Base-by-base conservation (phyloP, 2,888 invertebrate genomes). In the Netelia inedita region DNA sequence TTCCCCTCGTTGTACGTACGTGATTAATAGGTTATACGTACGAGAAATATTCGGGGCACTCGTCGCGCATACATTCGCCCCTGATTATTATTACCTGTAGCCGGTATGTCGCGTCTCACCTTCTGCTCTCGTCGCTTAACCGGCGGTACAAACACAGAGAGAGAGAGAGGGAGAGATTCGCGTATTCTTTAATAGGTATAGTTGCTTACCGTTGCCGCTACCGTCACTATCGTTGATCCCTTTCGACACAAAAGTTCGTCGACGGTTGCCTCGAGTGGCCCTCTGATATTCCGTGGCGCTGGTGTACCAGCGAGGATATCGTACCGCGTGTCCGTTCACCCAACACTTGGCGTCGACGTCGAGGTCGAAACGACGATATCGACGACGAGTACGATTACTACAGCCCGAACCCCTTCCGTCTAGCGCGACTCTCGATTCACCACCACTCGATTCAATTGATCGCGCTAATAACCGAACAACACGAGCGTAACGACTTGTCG, bases 241-340 rank as follows among this genome's bases (percentile, higher is more conserved):
- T 69, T 69, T 65, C 61, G 59, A 16, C 55, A 57, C 14, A 3
- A 43, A 16, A 23, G 57, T 43, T 19, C 28, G 19, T 57, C 50
- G 43, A 35, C 59, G 55, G 21, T 73, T 46, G n/a, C n/a, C 21
- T 69, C 23, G 19, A 53, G 10, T 68, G 59, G 69, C 63, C 79
- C 79, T 46, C 5, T 71, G 79, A 79, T 71, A 79, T 57, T 59
- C 57, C 53, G 79, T 71, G 79, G 79, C 79, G 79, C 79, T 79
- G 35, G 35, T 35, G 79, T 59, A 21, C 21, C 61, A 61, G 68
- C 76, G 23, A 61, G 78, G 69, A 79, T 16, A 55, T 9, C n/a
- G 19, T 55, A 43, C 69, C 78, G 78, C 69, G 78, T 78, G 68
- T 68, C 59, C 59, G 59, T 61, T 59, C 43, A 69, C 28, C 68